A percentile compares a stretch with the other conserved stretches of the same genome.
phyloP scores from a whole-genome alignment of 2,888 invertebrate species.

The Lacanobia oleracea region DNA sequence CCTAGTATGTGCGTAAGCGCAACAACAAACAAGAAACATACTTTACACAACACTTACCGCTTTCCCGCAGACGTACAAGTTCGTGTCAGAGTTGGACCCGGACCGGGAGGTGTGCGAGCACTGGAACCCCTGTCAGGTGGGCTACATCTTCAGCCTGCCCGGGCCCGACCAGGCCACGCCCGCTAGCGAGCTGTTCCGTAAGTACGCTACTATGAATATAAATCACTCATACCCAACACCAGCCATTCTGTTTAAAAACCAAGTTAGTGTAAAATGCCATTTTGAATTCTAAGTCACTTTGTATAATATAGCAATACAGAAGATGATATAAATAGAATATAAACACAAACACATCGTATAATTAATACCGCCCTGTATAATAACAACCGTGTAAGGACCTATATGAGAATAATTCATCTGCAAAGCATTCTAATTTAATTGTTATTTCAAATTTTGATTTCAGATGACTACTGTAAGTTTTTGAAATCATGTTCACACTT shows the following conservation, averaged over 20 bases:
- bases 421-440: neutral
- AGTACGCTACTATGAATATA: conserved; percentile 57
- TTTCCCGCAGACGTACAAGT: conserved; percentile 82
- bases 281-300: neutral
- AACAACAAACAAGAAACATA: no score
- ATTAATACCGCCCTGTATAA: neutral
- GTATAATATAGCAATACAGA: neutral
- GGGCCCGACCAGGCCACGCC: conserved; percentile 79
- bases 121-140: conserved; percentile 87
- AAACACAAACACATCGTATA: neutral
- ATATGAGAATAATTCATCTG: neutral
- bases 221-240: no score
- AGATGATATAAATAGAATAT: no score
- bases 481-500: neutral
- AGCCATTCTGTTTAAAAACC: neutral
- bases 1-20: no score
- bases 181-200: conserved; percentile 85
- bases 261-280: no score
- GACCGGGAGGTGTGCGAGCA: conserved; percentile 87
- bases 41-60: conserved; percentile 4
- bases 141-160: conserved; percentile 86
- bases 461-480: conserved; percentile 49
- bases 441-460: conserved; percentile 8
- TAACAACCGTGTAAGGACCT: no score
- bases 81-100: conserved; percentile 84